Evolutionary conservation across 2,113 vertebrate genomes (phyloP).

Genomic region (Sigmodon hispidus): DNA sequence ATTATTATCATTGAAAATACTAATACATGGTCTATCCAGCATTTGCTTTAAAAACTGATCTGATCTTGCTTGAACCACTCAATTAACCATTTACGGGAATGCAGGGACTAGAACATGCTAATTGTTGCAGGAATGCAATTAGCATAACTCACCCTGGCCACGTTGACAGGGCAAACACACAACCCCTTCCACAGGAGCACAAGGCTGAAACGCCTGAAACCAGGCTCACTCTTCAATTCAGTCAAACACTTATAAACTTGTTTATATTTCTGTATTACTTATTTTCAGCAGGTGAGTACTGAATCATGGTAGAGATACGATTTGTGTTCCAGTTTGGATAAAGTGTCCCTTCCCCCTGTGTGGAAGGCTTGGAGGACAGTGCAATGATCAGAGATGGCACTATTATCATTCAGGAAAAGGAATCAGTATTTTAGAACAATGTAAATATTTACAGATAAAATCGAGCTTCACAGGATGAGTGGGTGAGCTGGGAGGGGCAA

Average conservation of each 20-base stretch:
- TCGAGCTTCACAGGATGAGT: not conserved
- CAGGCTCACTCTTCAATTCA: not conserved
- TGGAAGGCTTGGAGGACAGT: not conserved
- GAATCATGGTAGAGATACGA: not conserved
- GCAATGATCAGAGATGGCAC: not conserved
- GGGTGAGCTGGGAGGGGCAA: not conserved
- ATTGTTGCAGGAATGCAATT: slow-evolving; percentile 30
- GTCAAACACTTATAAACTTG: not conserved
- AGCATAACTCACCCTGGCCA: not conserved
- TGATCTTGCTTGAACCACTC: slow-evolving; percentile 27
- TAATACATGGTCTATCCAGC: not conserved
- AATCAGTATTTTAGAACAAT: not conserved
- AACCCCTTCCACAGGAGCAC: not conserved
- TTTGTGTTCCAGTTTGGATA: not conserved
- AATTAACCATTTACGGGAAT: slow-evolving; percentile 45
- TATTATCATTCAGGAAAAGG: not conserved
- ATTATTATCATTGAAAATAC: not conserved
- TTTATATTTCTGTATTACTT: not conserved
- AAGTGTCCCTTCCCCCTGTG: too few relatives aligned
- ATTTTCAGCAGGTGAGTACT: not conserved
- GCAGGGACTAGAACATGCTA: not conserved
- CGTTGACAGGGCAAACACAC: not conserved
- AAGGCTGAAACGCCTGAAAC: too few relatives aligned
- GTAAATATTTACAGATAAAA: slow-evolving; percentile 8
- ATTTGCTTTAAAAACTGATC: not conserved